Evolutionary conservation across 1,140 invertebrate genomes (phyloP).

Genomic region (Tachypleus tridentatus): DNA sequence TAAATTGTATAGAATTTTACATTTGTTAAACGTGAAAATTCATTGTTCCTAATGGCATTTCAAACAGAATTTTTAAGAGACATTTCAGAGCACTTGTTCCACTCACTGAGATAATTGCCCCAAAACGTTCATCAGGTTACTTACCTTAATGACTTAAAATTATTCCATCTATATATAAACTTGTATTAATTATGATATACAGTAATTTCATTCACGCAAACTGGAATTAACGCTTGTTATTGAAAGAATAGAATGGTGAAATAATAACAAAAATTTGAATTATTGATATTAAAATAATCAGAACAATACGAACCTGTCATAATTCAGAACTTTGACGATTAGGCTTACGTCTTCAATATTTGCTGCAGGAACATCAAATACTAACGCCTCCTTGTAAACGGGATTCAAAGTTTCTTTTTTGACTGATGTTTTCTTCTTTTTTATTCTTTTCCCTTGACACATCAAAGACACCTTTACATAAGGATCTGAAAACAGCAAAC

Average conservation of each 20-base stretch:
- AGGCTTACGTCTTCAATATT: slow-evolving; percentile 70
- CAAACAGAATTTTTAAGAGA: too few relatives aligned
- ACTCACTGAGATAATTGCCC: too few relatives aligned
- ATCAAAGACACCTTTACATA: slow-evolving; percentile 45
- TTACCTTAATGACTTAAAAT: too few relatives aligned
- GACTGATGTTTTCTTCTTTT: slow-evolving; percentile 45
- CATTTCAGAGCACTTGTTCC: too few relatives aligned
- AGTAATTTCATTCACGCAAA: background rate
- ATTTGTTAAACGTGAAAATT: too few relatives aligned
- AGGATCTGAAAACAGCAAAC: slow-evolving; percentile 38
- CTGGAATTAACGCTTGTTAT: background rate
- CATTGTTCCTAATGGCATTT: too few relatives aligned
- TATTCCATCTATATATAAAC: too few relatives aligned
- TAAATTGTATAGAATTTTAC: too few relatives aligned
- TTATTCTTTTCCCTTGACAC: slow-evolving; percentile 42
- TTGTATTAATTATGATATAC: too few relatives aligned
- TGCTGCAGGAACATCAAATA: slow-evolving; percentile 46
- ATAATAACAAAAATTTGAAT: too few relatives aligned
- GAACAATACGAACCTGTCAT: slow-evolving; percentile 53
- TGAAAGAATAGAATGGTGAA: too few relatives aligned
- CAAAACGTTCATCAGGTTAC: too few relatives aligned
- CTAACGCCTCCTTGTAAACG: slow-evolving; percentile 45
- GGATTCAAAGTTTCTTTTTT: slow-evolving; percentile 44
- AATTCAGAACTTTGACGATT: slow-evolving; percentile 74
- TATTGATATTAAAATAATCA: slow-evolving; percentile 2